These are phyloP conservation scores for Tortrix viridana DNA, from an alignment of 2,888 invertebrate species.

Conservation along the genomic window DNA sequence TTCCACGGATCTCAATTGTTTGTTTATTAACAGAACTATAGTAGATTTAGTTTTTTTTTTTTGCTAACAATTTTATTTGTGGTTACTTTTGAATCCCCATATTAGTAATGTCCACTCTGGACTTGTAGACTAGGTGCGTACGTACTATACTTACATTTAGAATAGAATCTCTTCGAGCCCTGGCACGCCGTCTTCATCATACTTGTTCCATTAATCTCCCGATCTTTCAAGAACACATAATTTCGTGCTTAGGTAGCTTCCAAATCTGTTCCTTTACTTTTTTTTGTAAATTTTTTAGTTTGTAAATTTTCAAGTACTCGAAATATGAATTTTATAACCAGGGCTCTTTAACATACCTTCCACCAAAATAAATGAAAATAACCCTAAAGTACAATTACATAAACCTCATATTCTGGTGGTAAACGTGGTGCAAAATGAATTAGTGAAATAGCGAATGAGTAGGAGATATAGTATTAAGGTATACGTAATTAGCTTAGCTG, in stretches of 20 bases:
- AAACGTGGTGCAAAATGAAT: constrained; percentile 35
- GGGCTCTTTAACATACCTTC: constrained; percentile 30
- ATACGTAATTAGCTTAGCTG: constrained; percentile 58
- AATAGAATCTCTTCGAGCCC: constrained; percentile 17
- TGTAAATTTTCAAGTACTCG: neutral
- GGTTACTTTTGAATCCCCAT: constrained; percentile 1
- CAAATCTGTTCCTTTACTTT: no score
- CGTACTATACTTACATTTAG: constrained; percentile 13
- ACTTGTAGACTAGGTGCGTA: neutral
- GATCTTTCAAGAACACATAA: no score
- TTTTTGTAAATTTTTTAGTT: neutral
- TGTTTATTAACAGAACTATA: constrained; percentile 37
- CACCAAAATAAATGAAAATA: constrained; percentile 35
- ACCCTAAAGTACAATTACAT: constrained; percentile 34
- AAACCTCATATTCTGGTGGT: constrained; percentile 34
- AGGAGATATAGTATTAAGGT: constrained; percentile 28
- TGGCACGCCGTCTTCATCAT: neutral
- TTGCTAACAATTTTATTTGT: constrained; percentile 25
- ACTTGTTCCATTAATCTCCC: neutral
- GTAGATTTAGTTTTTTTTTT: constrained; percentile 24
- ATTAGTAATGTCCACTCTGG: constrained; percentile 5
- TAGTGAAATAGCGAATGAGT: constrained; percentile 23
- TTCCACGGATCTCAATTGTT: constrained; percentile 39
- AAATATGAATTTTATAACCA: neutral
- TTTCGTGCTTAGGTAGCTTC: no score